phyloP scores from a whole-genome alignment of 2,113 vertebrate species.

The Sinocyclocheilus rhinocerous region DNA sequence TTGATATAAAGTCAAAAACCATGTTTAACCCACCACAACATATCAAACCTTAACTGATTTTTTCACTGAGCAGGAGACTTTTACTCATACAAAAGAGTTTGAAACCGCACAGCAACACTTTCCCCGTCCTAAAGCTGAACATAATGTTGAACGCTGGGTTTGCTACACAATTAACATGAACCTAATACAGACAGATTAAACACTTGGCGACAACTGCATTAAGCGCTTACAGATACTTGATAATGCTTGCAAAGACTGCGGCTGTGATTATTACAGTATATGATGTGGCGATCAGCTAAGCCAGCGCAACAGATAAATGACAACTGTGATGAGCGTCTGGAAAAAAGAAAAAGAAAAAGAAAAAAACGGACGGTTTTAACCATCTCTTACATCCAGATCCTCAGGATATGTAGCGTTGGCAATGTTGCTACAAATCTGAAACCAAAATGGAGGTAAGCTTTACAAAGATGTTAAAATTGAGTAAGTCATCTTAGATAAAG shows the following conservation, averaged over 20 bases:
- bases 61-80: neutral
- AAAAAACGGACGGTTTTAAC: neutral
- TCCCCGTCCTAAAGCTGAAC: neutral
- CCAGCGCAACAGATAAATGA: slow-evolving; percentile 11
- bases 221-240: slow-evolving; percentile 22
- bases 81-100: neutral
- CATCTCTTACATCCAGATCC: slow-evolving; percentile 39
- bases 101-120: neutral
- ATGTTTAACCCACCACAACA: neutral
- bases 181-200: neutral
- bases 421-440: slow-evolving; percentile 74
- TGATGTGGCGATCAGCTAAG: slow-evolving; percentile 28
- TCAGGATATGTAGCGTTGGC: slow-evolving; percentile 54
- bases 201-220: neutral
- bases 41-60: neutral
- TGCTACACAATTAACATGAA: neutral
- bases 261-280: neutral
- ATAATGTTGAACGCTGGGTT: neutral
- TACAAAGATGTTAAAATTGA: slow-evolving; percentile 27
- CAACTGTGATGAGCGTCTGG: neutral
- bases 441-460: slow-evolving; percentile 65
- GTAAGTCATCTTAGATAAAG: neutral
- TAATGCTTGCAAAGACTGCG: slow-evolving; percentile 3
- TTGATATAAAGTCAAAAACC: neutral
- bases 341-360: neutral